phyloP scores from a whole-genome alignment of 2,888 invertebrate species.

The Pediacus dermestoides region DNA sequence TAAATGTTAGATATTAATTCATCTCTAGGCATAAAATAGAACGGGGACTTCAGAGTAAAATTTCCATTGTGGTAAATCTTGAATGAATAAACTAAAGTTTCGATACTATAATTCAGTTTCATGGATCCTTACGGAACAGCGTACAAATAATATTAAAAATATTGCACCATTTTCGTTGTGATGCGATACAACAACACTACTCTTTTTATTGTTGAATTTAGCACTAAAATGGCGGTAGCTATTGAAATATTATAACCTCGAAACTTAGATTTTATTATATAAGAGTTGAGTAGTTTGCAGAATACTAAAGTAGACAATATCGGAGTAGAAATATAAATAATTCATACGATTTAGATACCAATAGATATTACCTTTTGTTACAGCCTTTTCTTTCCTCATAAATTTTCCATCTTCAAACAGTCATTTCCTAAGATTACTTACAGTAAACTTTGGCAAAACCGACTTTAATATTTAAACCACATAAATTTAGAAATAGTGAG shows the following conservation, averaged over 20 bases:
- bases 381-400: constrained; percentile 8
- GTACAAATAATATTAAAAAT: too few species aligned
- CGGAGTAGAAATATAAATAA: constrained; percentile 11
- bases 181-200: too few species aligned
- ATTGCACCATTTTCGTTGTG: too few species aligned
- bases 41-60: too few species aligned
- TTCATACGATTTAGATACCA: constrained; percentile 13
- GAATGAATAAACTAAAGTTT: too few species aligned
- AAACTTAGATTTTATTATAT: constrained; percentile 1
- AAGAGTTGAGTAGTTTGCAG: constrained; percentile 8
- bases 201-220: too few species aligned
- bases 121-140: too few species aligned
- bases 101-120: too few species aligned
- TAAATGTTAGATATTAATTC: too few species aligned
- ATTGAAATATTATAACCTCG: not conserved
- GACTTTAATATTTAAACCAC: not conserved
- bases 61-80: too few species aligned
- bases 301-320: constrained; percentile 9
- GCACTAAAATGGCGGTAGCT: not conserved
- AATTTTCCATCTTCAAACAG: constrained; percentile 9
- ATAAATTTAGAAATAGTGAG: constrained; percentile 7
- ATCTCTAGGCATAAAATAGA: too few species aligned
- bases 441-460: constrained; percentile 6
- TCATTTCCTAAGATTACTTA: constrained; percentile 8
- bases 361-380: constrained; percentile 12